phyloP scores from a whole-genome alignment of 2,888 invertebrate species.

The Villa cingulata region DNA sequence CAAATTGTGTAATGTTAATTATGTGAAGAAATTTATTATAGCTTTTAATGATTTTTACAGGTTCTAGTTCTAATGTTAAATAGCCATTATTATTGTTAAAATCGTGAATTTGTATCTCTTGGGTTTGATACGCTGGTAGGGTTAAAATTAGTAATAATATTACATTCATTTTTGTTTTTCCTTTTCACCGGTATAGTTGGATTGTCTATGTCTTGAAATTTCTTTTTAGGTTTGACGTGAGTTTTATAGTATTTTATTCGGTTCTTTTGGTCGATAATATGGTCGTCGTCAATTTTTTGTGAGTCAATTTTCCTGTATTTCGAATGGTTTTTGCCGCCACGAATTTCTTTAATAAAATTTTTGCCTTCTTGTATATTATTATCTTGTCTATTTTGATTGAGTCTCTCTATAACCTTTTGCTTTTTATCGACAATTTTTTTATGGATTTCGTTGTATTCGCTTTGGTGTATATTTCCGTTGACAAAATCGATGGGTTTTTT shows the following conservation, averaged over 20 bases:
- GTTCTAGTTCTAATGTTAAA: not conserved
- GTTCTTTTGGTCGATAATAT: not conserved
- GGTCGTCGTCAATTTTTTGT: not conserved
- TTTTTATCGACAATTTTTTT: not conserved
- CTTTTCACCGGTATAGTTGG: not conserved
- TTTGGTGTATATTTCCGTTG: slow-evolving; percentile 3
- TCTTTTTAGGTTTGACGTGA: not conserved
- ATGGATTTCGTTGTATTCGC: not conserved
- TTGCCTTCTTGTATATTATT: not conserved
- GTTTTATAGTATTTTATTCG: not conserved
- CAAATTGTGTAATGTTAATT: not conserved
- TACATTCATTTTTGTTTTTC: not conserved
- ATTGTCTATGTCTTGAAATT: not conserved
- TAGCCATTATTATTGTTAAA: not conserved
- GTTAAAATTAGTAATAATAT: not conserved
- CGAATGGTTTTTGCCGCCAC: not conserved
- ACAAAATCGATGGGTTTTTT: slow-evolving; percentile 13
- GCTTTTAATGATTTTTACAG: not conserved
- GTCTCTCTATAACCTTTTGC: not conserved
- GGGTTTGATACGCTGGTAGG: not conserved
- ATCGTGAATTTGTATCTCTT: not conserved
- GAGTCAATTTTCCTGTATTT: not conserved
- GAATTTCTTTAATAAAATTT: not conserved
- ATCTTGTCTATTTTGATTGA: not conserved
- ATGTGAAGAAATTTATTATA: not conserved